Evolutionary conservation across 2,888 invertebrate genomes (phyloP).

Genomic region (Caenorhabditis afra): DNA sequence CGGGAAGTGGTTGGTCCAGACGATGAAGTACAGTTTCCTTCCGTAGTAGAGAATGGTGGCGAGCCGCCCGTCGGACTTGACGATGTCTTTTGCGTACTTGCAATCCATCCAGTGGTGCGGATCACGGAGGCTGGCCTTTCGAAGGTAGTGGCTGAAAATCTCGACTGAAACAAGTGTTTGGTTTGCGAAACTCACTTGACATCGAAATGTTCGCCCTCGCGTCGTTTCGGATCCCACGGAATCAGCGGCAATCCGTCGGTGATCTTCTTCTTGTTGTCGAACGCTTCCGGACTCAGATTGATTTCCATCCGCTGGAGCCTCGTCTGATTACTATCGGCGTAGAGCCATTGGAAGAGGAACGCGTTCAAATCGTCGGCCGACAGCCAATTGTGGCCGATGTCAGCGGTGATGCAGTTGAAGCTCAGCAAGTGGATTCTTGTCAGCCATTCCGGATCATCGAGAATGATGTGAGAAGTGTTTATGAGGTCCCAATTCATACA

Average conservation of each 20-base stretch:
- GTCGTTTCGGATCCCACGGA: slow-evolving; percentile 26
- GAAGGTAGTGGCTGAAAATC: slow-evolving; percentile 22
- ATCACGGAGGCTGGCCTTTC: slow-evolving; percentile 4
- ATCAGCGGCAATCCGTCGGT: slow-evolving; percentile 4
- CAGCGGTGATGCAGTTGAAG: slow-evolving; percentile 8
- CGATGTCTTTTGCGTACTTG: slow-evolving; percentile 26
- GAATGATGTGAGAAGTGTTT: slow-evolving; percentile 6
- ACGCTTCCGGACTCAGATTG: slow-evolving; percentile 31
- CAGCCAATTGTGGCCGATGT: slow-evolving; percentile 36
- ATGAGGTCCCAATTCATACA: slow-evolving; percentile 6
- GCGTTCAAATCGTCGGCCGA: slow-evolving; percentile 34
- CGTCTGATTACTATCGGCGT: background rate
- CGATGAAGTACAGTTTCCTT: slow-evolving; percentile 10
- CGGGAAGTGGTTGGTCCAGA: slow-evolving; percentile 32
- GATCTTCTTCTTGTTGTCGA: slow-evolving; percentile 20
- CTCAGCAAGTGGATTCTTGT: slow-evolving; percentile 24
- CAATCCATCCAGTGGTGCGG: slow-evolving; percentile 19
- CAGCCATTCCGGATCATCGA: slow-evolving; percentile 38
- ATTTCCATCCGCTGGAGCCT: slow-evolving; percentile 22
- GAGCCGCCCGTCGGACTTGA: slow-evolving; percentile 15
- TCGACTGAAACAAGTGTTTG: no score
- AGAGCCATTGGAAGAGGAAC: slow-evolving; percentile 35
- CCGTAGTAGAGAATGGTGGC: slow-evolving; percentile 20
- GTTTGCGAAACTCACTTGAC: slow-evolving; percentile 7
- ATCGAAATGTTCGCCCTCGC: slow-evolving; percentile 39